These are phyloP conservation scores for Austrofundulus limnaeus DNA, from an alignment of 2,113 vertebrate genomes.

Conservation along the genomic window DNA sequence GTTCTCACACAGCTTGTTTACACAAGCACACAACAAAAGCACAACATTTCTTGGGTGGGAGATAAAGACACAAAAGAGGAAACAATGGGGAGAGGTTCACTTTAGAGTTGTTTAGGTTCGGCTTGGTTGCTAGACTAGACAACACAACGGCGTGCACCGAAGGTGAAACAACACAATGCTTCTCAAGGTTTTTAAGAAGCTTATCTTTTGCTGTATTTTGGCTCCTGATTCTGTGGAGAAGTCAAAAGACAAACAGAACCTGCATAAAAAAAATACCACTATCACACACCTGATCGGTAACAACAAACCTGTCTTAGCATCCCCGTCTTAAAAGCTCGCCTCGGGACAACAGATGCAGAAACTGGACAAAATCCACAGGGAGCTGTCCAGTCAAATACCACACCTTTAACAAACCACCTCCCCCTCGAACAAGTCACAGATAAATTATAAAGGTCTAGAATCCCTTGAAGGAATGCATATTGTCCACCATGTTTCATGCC, in stretches of 20 bases:
- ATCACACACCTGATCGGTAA: conserved; percentile 42
- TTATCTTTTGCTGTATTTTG: conserved; percentile 68
- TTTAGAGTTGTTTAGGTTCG: conserved; percentile 71
- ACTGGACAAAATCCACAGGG: conserved; percentile 18
- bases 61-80: conserved; percentile 68
- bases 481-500: no score
- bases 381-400: conserved; percentile 14
- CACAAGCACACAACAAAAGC: conserved; percentile 79
- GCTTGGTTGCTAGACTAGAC: conserved; percentile 76
- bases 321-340: conserved; percentile 25
- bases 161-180: conserved; percentile 71
- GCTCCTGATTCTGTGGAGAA: conserved; percentile 46
- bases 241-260: conserved; percentile 51
- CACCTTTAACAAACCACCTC: conserved; percentile 5
- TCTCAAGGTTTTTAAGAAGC: conserved; percentile 66
- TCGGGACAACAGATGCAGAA: conserved; percentile 11
- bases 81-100: conserved; percentile 61
- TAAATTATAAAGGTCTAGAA: no score
- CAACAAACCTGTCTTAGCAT: conserved; percentile 37
- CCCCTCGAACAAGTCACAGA: no score
- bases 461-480: no score
- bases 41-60: conserved; percentile 71
- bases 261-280: conserved; percentile 33
- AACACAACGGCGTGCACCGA: conserved; percentile 62
- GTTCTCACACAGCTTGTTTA: conserved; percentile 79